These are phyloP conservation scores for Cydia fagiglandana DNA, from an alignment of 1,140 invertebrate genomes.

Conservation along the genomic window DNA sequence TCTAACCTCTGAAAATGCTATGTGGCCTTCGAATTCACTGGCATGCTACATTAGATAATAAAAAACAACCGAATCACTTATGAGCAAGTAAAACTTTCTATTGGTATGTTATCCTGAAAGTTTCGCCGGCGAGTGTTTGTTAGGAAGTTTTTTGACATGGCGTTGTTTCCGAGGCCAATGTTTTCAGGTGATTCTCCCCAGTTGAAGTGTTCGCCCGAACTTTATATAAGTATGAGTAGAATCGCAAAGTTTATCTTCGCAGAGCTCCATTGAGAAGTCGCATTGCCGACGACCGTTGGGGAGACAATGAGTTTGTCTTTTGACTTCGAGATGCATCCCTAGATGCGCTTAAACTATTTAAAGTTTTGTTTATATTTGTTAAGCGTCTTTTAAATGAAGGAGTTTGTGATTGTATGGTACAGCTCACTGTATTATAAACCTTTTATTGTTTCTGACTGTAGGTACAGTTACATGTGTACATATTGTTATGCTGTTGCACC, in stretches of 20 bases:
- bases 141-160: conserved; percentile 45
- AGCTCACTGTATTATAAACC: neutral
- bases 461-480: too few species aligned
- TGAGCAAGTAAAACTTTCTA: conserved; percentile 1
- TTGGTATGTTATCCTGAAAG: conserved; percentile 35
- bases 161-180: conserved; percentile 48
- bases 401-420: conserved; percentile 30
- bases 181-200: conserved; percentile 52
- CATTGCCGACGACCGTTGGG: conserved; percentile 44
- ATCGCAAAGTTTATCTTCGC: conserved; percentile 54
- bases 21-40: too few species aligned
- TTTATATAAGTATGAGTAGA: conserved; percentile 51
- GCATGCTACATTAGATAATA: neutral
- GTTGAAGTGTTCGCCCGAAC: conserved; percentile 47
- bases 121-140: conserved; percentile 38
- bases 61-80: conserved; percentile 14
- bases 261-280: conserved; percentile 49
- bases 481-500: too few species aligned
- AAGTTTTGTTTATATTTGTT: conserved; percentile 38
- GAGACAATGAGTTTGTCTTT: conserved; percentile 56
- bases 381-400: conserved; percentile 34
- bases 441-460: too few species aligned
- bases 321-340: conserved; percentile 50
- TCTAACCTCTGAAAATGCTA: too few species aligned
- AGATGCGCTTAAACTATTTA: conserved; percentile 48